These are phyloP conservation scores for Gorsachius goisagi DNA, from an alignment of 2,113 vertebrate species.

Conservation along the genomic window DNA sequence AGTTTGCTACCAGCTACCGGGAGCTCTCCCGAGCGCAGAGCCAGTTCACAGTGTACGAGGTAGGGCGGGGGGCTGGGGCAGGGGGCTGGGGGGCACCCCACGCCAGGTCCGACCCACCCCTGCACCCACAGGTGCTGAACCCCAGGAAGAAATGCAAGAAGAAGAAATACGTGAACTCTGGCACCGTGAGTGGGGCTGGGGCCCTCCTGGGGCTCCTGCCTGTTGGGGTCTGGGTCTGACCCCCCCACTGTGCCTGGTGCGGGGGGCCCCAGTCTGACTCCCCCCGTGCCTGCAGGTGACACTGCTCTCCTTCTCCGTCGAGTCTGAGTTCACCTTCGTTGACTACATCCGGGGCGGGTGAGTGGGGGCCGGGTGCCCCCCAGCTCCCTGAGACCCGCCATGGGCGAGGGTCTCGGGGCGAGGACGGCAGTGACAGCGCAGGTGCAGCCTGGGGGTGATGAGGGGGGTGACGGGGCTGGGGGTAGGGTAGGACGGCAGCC, in stretches of 20 bases:
- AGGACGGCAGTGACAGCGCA: background rate
- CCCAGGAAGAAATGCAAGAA: conserved; percentile 98
- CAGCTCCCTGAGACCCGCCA: background rate
- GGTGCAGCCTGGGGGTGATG: background rate
- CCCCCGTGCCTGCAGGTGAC: conserved; percentile 81
- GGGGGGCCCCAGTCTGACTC: background rate
- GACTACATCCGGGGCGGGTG: conserved; percentile 99
- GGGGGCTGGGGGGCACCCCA: background rate
- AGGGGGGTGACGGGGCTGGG: background rate
- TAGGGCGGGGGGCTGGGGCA: background rate
- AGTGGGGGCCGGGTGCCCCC: conserved; percentile 51
- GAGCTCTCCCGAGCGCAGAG: conserved; percentile 95
- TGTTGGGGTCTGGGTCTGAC: background rate
- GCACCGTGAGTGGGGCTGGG: conserved; percentile 84
- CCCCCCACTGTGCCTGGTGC: background rate
- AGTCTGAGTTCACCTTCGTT: conserved; percentile 96
- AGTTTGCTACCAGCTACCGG: conserved; percentile 98
- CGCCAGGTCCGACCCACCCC: background rate
- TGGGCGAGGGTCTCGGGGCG: background rate
- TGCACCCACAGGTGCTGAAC: conserved; percentile 86
- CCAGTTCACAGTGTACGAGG: conserved; percentile 93
- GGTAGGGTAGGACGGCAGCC: fast-evolving
- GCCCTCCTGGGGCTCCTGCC: background rate
- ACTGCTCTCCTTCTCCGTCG: conserved; percentile 94
- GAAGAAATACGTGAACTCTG: conserved; percentile 98